Conservation (phyloP, 2,888 invertebrate species). For the Clivina fossor region DNA sequence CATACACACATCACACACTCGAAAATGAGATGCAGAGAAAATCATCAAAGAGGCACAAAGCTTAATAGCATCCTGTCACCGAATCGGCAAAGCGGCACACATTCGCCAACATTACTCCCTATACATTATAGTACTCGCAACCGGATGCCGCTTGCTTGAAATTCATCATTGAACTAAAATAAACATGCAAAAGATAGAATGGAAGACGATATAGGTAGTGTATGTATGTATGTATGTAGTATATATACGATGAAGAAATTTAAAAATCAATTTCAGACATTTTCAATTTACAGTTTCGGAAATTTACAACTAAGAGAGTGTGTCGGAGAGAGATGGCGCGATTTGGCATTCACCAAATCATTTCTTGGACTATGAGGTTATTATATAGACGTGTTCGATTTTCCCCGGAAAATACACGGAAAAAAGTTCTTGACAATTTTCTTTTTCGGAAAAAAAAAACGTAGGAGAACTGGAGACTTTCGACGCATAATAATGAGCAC, state of each 20-base stretch:
- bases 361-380: conserved; percentile 26
- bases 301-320: conserved; percentile 31
- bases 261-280: conserved; percentile 47
- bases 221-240: conserved; percentile 33
- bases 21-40: conserved; percentile 56
- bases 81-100: conserved; percentile 44
- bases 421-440: no score
- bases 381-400: no score
- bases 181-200: conserved; percentile 49
- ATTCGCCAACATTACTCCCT: conserved; percentile 35
- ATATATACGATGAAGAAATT: conserved; percentile 46
- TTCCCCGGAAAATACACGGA: no score
- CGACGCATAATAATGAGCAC: no score
- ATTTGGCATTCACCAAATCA: conserved; percentile 28
- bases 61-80: conserved; percentile 50
- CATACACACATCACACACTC: conserved; percentile 42
- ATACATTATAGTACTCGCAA: neutral
- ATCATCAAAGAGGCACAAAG: conserved; percentile 56
- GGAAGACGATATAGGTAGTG: conserved; percentile 41
- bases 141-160: conserved; percentile 39
- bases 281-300: conserved; percentile 35
- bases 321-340: no score
- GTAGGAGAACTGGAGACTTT: no score
- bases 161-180: conserved; percentile 46
- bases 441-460: no score